Evolutionary conservation across 1,140 invertebrate genomes (phyloP).

Genomic region (Coptotermes formosanus): DNA sequence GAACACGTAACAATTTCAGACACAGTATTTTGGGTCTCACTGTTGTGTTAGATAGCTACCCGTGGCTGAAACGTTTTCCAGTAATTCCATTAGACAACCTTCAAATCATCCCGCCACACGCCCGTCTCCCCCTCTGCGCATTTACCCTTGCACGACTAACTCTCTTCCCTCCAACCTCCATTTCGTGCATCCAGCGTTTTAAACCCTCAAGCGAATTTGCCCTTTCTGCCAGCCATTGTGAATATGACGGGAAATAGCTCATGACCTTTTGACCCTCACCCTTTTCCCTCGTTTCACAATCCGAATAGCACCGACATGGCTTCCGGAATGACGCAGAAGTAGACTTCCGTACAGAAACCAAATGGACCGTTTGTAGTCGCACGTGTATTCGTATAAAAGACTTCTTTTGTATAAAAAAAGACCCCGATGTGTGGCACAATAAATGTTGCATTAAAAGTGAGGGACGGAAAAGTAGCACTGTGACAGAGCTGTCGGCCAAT

Average conservation of each 20-base stretch:
- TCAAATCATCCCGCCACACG: neutral
- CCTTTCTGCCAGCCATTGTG: neutral
- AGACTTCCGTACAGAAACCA: slow-evolving; percentile 5
- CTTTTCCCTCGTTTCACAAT: neutral
- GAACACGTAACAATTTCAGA: no score
- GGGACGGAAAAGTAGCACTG: no score
- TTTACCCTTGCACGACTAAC: neutral
- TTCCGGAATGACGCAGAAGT: neutral
- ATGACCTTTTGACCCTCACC: slow-evolving; percentile 16
- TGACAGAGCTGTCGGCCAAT: no score
- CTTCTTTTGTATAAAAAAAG: neutral
- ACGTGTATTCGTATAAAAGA: neutral
- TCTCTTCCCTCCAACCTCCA: neutral
- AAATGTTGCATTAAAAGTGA: no score
- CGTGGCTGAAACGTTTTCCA: neutral
- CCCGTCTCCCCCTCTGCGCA: neutral
- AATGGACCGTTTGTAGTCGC: neutral
- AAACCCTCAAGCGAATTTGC: slow-evolving; percentile 10
- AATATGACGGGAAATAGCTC: slow-evolving; percentile 18
- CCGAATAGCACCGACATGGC: neutral
- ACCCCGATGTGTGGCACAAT: no score
- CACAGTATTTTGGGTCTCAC: neutral
- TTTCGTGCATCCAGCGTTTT: slow-evolving; percentile 11
- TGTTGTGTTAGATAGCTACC: neutral
- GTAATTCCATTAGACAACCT: slow-evolving; percentile 16